Base-by-base conservation (phyloP, 2,797 vertebrate genomes). In the Esox lucius region DNA sequence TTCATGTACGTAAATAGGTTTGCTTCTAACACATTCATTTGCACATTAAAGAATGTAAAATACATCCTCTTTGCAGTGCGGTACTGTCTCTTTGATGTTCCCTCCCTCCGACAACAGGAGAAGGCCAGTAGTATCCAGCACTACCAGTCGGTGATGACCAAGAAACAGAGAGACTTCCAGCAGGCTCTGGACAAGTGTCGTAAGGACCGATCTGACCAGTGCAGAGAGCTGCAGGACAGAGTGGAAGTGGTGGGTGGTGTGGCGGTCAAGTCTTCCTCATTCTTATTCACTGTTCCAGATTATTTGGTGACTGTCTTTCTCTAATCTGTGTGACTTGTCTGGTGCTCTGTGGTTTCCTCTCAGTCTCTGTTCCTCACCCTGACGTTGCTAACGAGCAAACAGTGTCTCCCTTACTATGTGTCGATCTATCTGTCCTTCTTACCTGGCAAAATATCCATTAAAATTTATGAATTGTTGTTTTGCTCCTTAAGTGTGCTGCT, bases 191-290 rank as follows among this genome's bases (percentile, higher is more conserved):
- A 97, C 75, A 94, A 91, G 86, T 90, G 87, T 48, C 93, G 94
- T 81, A 91, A 91, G 61, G 70, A 90, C 77, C 91, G 94, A 17
- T 84, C 91, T 73, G 91, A 96, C 68, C 92, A 96, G 28, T 84
- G 89, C 62, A 92, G 88, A 62, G 94, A 96, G 78, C 93, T 95
- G 81, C 93, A 95, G 87, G 94, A 94, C 76, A 91, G 93, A 79
- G 90, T 94, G 78, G 92, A 95, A 84, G 85, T 93, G 87, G 96
- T 98, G 90, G 95, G 42, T 46, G 42, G 9, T 74, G 64, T 66
- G 62, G 13, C 19, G 28, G 28, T 33, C 4, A 16, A 13, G 16
- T 65, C 26, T 17, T 8, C 62, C 64, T 33, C 31, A 31, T 66
- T 33, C 15, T 35, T 8, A 35, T 9, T 15, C 3, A 33, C 62